A percentile compares a stretch with the other conserved stretches of the same genome.
These are phyloP conservation scores for Tylochromis polylepis DNA, from an alignment of 2,113 vertebrate genomes.

Conservation along the genomic window DNA sequence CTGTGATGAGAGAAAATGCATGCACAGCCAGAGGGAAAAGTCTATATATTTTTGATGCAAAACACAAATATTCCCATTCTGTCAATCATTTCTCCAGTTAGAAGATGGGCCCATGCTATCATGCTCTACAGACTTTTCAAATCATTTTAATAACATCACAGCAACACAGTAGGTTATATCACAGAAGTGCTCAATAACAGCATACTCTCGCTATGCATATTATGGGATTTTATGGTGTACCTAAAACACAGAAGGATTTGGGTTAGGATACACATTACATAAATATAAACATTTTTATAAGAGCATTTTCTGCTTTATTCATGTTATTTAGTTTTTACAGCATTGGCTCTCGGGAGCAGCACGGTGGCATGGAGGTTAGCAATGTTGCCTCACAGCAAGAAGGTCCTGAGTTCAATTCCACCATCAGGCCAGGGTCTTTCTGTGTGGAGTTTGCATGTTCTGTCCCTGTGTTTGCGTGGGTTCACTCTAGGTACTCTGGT, in stretches of 20 bases:
- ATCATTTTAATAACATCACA: not conserved
- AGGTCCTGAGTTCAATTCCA: too few species aligned
- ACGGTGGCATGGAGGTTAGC: too few species aligned
- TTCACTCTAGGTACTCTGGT: too few species aligned
- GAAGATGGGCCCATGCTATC: not conserved
- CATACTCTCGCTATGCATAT: not conserved
- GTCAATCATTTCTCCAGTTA: not conserved
- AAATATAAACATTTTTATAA: not conserved
- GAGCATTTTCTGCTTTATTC: not conserved
- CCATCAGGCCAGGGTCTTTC: too few species aligned
- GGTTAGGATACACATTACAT: not conserved
- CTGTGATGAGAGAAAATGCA: not conserved
- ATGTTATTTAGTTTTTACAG: not conserved
- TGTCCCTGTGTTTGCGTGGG: too few species aligned
- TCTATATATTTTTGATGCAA: constrained; percentile 22
- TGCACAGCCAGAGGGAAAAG: not conserved
- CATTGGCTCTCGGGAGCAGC: too few species aligned
- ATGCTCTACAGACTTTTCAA: not conserved
- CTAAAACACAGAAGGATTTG: not conserved
- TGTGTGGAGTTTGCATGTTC: too few species aligned
- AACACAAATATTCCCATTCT: constrained; percentile 17
- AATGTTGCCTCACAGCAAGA: too few species aligned
- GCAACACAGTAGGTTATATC: not conserved
- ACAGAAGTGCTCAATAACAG: not conserved
- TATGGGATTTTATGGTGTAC: not conserved